A percentile compares a stretch with the other conserved stretches of the same genome.
Conservation (phyloP, 2,888 invertebrate genomes). For the Pachliopta kotzebuea region DNA sequence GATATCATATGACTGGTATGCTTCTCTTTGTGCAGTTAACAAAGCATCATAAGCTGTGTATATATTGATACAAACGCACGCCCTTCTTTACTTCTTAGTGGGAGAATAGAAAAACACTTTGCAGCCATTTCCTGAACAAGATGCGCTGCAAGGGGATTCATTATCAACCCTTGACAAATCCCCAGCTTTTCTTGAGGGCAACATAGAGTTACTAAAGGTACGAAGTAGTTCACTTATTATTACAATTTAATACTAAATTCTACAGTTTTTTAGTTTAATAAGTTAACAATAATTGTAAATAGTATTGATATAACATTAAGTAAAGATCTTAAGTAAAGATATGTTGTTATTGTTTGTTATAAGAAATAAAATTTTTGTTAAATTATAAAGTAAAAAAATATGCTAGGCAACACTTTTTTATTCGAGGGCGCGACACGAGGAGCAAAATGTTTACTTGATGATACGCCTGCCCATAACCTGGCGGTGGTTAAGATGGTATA, state of each 20-base stretch:
- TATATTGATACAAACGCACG: slow-evolving; percentile 42
- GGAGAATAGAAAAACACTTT: slow-evolving; percentile 76
- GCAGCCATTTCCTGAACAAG: slow-evolving; percentile 72
- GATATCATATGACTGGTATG: not conserved
- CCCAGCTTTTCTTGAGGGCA: slow-evolving; percentile 49
- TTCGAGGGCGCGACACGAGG: too few relatives aligned
- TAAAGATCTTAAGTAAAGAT: too few relatives aligned
- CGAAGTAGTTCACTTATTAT: not conserved
- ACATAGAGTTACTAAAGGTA: slow-evolving; percentile 16
- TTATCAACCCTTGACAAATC: slow-evolving; percentile 75
- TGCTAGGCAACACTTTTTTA: too few relatives aligned
- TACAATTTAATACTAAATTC: not conserved
- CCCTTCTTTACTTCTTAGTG: slow-evolving; percentile 40
- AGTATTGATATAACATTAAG: too few relatives aligned
- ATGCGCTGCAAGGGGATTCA: slow-evolving; percentile 71
- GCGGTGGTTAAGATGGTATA: too few relatives aligned
- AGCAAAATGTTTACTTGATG: too few relatives aligned
- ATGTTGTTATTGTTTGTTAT: too few relatives aligned
- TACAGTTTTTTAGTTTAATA: too few relatives aligned
- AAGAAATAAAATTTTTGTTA: too few relatives aligned
- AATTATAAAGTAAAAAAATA: too few relatives aligned
- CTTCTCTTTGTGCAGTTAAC: not conserved
- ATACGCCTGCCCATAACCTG: too few relatives aligned
- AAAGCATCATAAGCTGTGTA: slow-evolving; percentile 9
- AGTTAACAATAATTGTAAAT: too few relatives aligned